phyloP scores from a whole-genome alignment of 2,113 vertebrate species.

The Sander vitreus region DNA sequence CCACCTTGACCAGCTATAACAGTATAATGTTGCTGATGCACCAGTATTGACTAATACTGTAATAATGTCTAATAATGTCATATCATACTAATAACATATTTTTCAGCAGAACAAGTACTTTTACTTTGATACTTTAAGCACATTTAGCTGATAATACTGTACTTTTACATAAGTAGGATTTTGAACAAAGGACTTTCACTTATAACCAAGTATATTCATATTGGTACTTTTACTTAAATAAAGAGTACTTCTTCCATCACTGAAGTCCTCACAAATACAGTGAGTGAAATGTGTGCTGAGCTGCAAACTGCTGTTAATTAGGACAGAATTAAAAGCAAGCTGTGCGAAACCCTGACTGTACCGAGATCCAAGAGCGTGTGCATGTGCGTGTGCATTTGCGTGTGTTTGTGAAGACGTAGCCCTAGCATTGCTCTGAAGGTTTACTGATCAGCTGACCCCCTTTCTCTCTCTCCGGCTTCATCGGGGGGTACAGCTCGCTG shows the following conservation, averaged over 20 bases:
- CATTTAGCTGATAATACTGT: background rate
- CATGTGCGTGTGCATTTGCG: conserved; percentile 8
- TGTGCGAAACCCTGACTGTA: conserved; percentile 17
- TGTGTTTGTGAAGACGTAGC: background rate
- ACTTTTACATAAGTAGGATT: background rate
- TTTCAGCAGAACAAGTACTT: too few species aligned
- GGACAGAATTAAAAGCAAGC: conserved; percentile 44
- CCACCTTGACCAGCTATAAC: background rate
- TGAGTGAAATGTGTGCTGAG: conserved; percentile 3
- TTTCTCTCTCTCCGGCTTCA: background rate
- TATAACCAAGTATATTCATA: too few species aligned
- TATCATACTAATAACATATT: too few species aligned
- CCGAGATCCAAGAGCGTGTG: conserved; percentile 10
- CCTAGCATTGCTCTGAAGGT: conserved; percentile 30
- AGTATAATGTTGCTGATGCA: background rate
- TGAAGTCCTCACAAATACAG: background rate
- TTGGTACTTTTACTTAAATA: background rate
- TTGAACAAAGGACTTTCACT: background rate
- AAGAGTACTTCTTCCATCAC: background rate
- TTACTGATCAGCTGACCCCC: conserved; percentile 34
- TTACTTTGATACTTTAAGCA: background rate
- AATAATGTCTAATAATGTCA: too few species aligned
- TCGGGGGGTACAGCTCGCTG: conserved; percentile 17
- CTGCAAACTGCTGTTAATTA: background rate
- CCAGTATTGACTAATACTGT: too few species aligned